These are phyloP conservation scores for Thunnus thynnus DNA, from an alignment of 2,113 vertebrate species.

Conservation along the genomic window DNA sequence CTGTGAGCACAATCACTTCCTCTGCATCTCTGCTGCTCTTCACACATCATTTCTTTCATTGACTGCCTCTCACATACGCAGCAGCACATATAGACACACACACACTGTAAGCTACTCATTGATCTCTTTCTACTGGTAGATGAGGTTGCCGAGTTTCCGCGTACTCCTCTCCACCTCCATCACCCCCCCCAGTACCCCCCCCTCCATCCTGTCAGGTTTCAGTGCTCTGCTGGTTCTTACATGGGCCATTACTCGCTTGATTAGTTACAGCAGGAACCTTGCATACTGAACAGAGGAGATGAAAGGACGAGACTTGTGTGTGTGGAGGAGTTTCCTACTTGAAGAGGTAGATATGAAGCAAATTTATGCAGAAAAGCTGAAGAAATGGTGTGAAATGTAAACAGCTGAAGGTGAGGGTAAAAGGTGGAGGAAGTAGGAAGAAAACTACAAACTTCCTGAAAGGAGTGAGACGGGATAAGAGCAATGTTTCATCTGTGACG, in stretches of 20 bases:
- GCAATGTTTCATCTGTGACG: conserved; percentile 13
- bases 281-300: conserved; percentile 58
- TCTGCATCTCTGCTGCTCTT: conserved; percentile 31
- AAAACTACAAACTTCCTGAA: background rate
- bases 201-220: conserved; percentile 26
- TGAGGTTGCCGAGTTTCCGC: conserved; percentile 26
- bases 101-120: conserved; percentile 18
- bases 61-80: conserved; percentile 20
- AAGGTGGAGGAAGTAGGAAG: background rate
- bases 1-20: conserved; percentile 14
- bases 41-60: conserved; percentile 41
- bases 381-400: conserved; percentile 9
- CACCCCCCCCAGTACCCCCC: background rate
- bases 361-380: conserved; percentile 22
- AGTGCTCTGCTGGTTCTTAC: conserved; percentile 56
- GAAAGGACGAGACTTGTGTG: conserved; percentile 29
- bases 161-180: conserved; percentile 19
- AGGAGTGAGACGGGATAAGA: background rate
- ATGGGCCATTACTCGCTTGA: conserved; percentile 70
- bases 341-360: conserved; percentile 24
- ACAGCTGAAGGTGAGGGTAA: background rate
- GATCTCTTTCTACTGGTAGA: conserved; percentile 43
- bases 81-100: conserved; percentile 20
- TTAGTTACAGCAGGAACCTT: conserved; percentile 63
- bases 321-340: conserved; percentile 13